phyloP scores from a whole-genome alignment of 1,140 invertebrate species.

The Drosophila bocki region DNA sequence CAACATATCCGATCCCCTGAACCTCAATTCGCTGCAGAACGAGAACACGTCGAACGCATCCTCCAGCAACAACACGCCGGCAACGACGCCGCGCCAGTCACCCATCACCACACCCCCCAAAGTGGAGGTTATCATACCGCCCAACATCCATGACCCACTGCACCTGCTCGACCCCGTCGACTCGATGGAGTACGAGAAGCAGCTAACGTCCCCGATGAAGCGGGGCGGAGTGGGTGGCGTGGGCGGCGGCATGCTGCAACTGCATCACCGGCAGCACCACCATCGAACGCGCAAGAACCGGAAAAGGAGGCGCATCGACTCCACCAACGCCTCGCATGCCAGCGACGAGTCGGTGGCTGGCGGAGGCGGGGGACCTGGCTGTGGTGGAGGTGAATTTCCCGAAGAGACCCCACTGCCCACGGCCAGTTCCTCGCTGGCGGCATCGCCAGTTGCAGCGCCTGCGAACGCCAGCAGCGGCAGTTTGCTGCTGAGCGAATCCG shows the following conservation, averaged over 20 bases:
- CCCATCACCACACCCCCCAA: conserved; percentile 92
- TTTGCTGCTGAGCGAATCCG: conserved; percentile 63
- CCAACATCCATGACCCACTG: conserved; percentile 95
- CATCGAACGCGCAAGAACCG: conserved; percentile 83
- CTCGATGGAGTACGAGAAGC: conserved; percentile 92
- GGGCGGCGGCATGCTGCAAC: conserved; percentile 45
- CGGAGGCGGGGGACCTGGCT: conserved; percentile 28
- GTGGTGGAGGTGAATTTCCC: conserved; percentile 31
- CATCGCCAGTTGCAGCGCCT: conserved; percentile 60
- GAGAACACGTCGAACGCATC: conserved; percentile 92
- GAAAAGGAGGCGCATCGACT: conserved; percentile 71
- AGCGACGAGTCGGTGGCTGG: conserved; percentile 51
- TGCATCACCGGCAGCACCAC: conserved; percentile 75
- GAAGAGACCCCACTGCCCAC: conserved; percentile 46
- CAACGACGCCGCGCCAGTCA: conserved; percentile 94
- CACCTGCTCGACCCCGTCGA: conserved; percentile 93
- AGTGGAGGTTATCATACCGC: conserved; percentile 96
- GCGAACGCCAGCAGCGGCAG: conserved; percentile 32
- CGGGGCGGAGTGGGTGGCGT: conserved; percentile 46
- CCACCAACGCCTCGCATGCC: conserved; percentile 65
- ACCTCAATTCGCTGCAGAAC: conserved; percentile 96
- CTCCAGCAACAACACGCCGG: conserved; percentile 95
- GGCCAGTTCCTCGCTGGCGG: conserved; percentile 51
- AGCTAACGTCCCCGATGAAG: conserved; percentile 86
- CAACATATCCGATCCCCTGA: conserved; percentile 97